These are phyloP conservation scores for Maniola jurtina DNA, from an alignment of 1,140 invertebrate species.

Conservation along the genomic window DNA sequence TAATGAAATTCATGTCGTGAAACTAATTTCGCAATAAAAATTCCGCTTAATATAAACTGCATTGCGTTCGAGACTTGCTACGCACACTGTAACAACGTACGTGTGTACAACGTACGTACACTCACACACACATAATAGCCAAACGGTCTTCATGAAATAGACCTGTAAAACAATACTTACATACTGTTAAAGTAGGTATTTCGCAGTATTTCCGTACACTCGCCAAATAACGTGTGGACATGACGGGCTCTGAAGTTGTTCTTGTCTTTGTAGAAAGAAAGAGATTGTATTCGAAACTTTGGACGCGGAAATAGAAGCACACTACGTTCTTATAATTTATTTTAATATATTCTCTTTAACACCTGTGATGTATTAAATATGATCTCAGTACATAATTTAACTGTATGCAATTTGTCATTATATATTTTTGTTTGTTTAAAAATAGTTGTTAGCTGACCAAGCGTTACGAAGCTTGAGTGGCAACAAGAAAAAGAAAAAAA, in stretches of 20 bases:
- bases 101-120: too few relatives aligned
- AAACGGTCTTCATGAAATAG: too few relatives aligned
- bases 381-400: slow-evolving; percentile 78
- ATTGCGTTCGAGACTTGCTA: too few relatives aligned
- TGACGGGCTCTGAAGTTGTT: slow-evolving; percentile 23
- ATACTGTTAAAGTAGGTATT: too few relatives aligned
- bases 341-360: slow-evolving; percentile 67
- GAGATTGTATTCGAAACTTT: slow-evolving; percentile 23
- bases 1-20: too few relatives aligned
- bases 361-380: slow-evolving; percentile 80
- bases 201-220: slow-evolving; percentile 3
- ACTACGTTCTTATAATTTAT: slow-evolving; percentile 48
- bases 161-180: too few relatives aligned
- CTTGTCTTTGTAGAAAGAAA: slow-evolving; percentile 12
- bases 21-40: too few relatives aligned
- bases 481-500: slow-evolving; percentile 18
- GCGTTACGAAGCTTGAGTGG: slow-evolving; percentile 34
- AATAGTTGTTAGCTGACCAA: slow-evolving; percentile 57
- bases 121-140: too few relatives aligned
- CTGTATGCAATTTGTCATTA: slow-evolving; percentile 73
- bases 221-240: background rate
- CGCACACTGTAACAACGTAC: too few relatives aligned
- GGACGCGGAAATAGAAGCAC: slow-evolving; percentile 15
- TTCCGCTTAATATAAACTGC: too few relatives aligned
- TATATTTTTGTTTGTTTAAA: slow-evolving; percentile 63